Evolutionary conservation across 2,797 vertebrate species (phyloP).

Genomic region (Phrynocephalus forsythii): DNA sequence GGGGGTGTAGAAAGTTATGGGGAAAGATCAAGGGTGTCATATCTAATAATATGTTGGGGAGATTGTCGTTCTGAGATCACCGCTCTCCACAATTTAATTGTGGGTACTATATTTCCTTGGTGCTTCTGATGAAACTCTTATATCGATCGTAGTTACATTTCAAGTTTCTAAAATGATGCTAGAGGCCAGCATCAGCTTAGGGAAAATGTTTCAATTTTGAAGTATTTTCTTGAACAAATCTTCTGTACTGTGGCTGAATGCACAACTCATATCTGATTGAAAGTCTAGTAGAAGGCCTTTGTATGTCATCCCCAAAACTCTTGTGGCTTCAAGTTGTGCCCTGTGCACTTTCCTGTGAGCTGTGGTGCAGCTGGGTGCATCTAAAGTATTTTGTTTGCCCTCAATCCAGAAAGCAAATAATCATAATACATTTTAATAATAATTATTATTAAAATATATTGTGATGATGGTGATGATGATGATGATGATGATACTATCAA

Average conservation of each 20-base stretch:
- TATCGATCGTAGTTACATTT: background rate
- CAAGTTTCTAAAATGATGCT: background rate
- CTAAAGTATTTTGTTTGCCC: background rate
- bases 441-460: no score
- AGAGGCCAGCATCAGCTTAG: background rate
- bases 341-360: background rate
- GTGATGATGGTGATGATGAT: no score
- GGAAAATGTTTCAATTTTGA: background rate
- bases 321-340: no score
- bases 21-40: background rate
- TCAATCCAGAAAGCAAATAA: background rate
- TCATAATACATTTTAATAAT: background rate
- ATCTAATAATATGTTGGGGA: background rate
- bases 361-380: background rate
- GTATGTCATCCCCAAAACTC: background rate
- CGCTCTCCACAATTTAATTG: background rate
- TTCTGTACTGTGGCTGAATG: background rate
- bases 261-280: background rate
- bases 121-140: background rate
- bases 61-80: background rate
- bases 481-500: no score
- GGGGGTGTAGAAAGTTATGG: background rate
- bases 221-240: constrained; percentile 4
- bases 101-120: background rate
- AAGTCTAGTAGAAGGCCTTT: background rate